Percentiles rank a stretch among this genome's conserved stretches.
These are phyloP conservation scores for Papilio elwesi DNA, from an alignment of 2,888 invertebrate genomes.

Conservation along the genomic window DNA sequence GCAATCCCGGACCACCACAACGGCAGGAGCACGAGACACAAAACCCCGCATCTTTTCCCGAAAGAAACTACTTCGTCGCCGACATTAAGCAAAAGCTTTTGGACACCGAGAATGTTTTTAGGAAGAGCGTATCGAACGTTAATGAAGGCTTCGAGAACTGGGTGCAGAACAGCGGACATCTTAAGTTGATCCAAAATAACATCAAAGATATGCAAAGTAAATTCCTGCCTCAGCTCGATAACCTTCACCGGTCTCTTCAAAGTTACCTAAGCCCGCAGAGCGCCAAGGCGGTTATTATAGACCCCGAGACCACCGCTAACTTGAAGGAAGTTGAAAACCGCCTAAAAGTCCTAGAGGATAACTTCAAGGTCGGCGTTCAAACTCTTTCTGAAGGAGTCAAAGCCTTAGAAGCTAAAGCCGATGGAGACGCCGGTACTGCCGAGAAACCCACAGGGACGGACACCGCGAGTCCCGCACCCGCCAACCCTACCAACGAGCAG, in stretches of 20 bases:
- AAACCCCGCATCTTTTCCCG: slow-evolving; percentile 63
- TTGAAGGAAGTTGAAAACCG: slow-evolving; percentile 50
- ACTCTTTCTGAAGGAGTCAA: slow-evolving; percentile 63
- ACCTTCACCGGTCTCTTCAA: slow-evolving; percentile 63
- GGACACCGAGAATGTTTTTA: slow-evolving; percentile 56
- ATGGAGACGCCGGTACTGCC: slow-evolving; percentile 44
- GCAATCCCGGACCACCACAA: slow-evolving; percentile 72
- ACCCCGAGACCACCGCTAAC: slow-evolving; percentile 45
- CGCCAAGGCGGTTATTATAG: slow-evolving; percentile 42
- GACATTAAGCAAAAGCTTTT: slow-evolving; percentile 61
- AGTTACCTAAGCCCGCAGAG: slow-evolving; percentile 53
- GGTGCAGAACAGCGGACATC: slow-evolving; percentile 58
- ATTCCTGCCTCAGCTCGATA: slow-evolving; percentile 62
- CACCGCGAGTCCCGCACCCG: slow-evolving; percentile 32
- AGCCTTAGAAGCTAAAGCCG: slow-evolving; percentile 59
- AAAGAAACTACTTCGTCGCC: slow-evolving; percentile 55
- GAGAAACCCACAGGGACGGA: slow-evolving; percentile 31
- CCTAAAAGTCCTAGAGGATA: slow-evolving; percentile 57
- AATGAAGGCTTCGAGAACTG: slow-evolving; percentile 63
- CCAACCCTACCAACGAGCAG: slow-evolving; percentile 11
- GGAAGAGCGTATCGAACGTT: slow-evolving; percentile 58
- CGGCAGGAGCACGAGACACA: slow-evolving; percentile 76
- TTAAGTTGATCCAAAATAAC: slow-evolving; percentile 59
- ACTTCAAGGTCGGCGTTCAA: slow-evolving; percentile 63
- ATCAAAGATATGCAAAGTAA: slow-evolving; percentile 60